A percentile compares a stretch with the other conserved stretches of the same genome.
phyloP scores from a whole-genome alignment of 2,113 vertebrate species.

The Cnemophilus loriae region DNA sequence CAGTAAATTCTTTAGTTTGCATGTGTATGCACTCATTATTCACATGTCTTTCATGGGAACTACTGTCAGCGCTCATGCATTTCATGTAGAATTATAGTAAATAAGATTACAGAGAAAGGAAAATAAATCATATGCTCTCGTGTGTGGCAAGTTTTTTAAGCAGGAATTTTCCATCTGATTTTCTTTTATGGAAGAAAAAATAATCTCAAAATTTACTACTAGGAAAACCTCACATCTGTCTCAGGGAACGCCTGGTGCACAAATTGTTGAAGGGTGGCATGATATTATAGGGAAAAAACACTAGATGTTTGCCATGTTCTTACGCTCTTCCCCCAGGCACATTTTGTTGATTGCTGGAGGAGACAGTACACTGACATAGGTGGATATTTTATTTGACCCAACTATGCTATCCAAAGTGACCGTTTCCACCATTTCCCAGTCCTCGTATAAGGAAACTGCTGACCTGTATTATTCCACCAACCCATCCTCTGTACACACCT shows the following conservation, averaged over 20 bases:
- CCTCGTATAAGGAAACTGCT: neutral
- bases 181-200: neutral
- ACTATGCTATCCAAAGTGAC: neutral
- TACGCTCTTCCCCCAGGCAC: neutral
- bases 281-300: neutral
- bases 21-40: neutral
- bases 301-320: neutral
- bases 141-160: neutral
- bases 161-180: neutral
- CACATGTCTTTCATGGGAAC: neutral
- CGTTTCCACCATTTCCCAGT: neutral
- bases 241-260: neutral
- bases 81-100: neutral
- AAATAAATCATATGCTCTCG: neutral
- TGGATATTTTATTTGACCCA: neutral
- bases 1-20: neutral
- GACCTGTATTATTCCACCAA: neutral
- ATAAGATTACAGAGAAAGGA: neutral
- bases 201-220: neutral
- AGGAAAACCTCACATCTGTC: neutral
- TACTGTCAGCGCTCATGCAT: neutral
- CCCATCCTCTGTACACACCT: neutral
- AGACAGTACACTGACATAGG: neutral
- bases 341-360: neutral
- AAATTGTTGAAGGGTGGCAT: neutral